Base-by-base conservation (phyloP, 2,888 invertebrate genomes). In the Cremastinae sp. region DNA sequence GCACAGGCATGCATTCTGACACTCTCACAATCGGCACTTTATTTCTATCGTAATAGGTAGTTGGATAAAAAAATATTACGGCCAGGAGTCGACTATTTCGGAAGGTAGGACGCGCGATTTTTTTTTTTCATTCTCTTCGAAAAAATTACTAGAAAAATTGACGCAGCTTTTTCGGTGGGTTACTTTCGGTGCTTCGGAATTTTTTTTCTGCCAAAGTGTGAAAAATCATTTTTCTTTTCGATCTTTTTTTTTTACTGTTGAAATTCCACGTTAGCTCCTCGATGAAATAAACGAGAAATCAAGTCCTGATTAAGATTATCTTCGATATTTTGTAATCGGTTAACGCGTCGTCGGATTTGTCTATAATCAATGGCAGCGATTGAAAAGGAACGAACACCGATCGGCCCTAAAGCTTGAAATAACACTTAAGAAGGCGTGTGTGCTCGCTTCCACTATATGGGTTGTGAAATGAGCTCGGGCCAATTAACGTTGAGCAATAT, bases 301-400 rank as follows among this genome's bases (percentile, higher is more conserved):
- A 1, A 51, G 45, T 35, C n/a, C 39, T 39, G 73, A 69, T 28
- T 47, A 58, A 9, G 9, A 20, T 47, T 43, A 56, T 51, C 41
- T 35, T 12, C 55, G 43, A 49, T 43, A 51, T 64, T 20, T 64
- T 22, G 39, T 47, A 53, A 41, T 53, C 49, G 37, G 39, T 22
- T 18, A 14, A 65, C 35, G 68, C 58, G 58, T 37, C 22, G 55
- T 65, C 53, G 49, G 76, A 59, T 73, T 76, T 64, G 59, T 65
- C 43, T 75, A 53, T 59, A 59, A 61, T 69, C 53, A 76, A 76
- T 76, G 76, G 73, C 76, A 76, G 76, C 76, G 73, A 69, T 73
- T 65, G 69, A 28, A 28, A 76, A 76, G 78, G 78, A 78, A 78
- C 78, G 72, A 78, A 73, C 75, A 75, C 76, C 78, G 73, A 65